Base-by-base conservation (phyloP, 2,888 invertebrate genomes). In the Chouioia cunea region DNA sequence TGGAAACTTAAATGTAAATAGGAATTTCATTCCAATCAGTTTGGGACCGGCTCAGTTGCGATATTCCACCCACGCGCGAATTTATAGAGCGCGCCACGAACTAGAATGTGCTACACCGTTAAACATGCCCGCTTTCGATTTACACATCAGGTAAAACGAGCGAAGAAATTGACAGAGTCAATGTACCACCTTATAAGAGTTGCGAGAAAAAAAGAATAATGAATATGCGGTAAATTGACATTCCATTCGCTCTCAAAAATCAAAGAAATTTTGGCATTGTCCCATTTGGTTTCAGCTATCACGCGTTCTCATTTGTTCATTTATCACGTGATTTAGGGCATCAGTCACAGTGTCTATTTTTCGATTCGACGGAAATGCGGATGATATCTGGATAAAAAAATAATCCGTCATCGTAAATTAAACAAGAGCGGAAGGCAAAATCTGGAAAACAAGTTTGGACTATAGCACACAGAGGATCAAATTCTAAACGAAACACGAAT, bases 51-150 rank as follows among this genome's bases (percentile, higher is more conserved):
- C 57, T 14, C 58, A 16, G 59, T 71, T 71, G 63, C 69, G 63
- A 74, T 74, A 36, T 36, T 74, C 74, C 63, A 15, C 62, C 71
- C 74, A 74, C 74, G 74, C 71, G 66, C 71, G 66, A 74, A 71
- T 74, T 74, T 71, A 71, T 74, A 74, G 71, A 74, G 71, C 67
- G 71, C 58, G 65, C 69, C 68, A 56, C 68, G 65, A 71, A 74
- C 74, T 74, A 71, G 74, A 74, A 74, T 71, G 71, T 58, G 73
- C 70, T 68, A 71, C 73, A 73, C 73, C 73, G 73, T 73, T 73
- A 73, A 73, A 68, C 73, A 71, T 70, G 73, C 53, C 48, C 56
- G 54, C 12, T 70, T 54, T 64, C 46, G 65, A 48, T 70, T 18
- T 20, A 46, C 15, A 36, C 10, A 16, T 18, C 20, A 57, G 43